phyloP scores from a whole-genome alignment of 2,797 vertebrate genomes.

The Lycodopsis pacificus region DNA sequence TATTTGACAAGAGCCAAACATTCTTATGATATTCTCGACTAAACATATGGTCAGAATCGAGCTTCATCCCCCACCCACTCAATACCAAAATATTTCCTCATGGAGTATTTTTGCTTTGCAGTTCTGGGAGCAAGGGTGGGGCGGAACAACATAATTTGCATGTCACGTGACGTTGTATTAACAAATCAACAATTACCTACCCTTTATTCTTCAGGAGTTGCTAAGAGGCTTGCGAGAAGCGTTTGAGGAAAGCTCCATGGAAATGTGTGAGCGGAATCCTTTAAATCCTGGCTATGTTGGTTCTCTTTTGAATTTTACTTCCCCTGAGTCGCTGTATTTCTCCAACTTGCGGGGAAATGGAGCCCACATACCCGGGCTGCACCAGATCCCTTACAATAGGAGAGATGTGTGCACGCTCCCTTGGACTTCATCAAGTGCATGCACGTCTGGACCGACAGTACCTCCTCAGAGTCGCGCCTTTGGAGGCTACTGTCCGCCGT shows the following conservation, averaged over 20 bases:
- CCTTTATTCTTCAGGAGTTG: constrained; percentile 91
- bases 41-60: constrained; percentile 25
- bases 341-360: constrained; percentile 93
- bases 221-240: constrained; percentile 89
- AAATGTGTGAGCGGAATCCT: constrained; percentile 97
- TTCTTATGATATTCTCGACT: constrained; percentile 11
- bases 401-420: constrained; percentile 89
- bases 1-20: neutral
- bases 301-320: constrained; percentile 92
- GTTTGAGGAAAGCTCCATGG: constrained; percentile 86
- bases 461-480: constrained; percentile 87
- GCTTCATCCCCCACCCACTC: constrained; percentile 45
- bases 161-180: constrained; percentile 86
- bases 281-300: constrained; percentile 94
- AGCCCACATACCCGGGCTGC: constrained; percentile 89
- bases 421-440: constrained; percentile 91
- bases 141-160: constrained; percentile 86
- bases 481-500: constrained; percentile 88
- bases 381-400: constrained; percentile 88
- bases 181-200: constrained; percentile 93
- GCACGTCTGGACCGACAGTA: constrained; percentile 83
- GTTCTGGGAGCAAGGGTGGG: constrained; percentile 86
- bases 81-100: constrained; percentile 65
- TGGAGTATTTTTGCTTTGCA: constrained; percentile 71
- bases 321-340: constrained; percentile 93